These are phyloP conservation scores for Diarsia dahlii DNA, from an alignment of 2,888 invertebrate species.

Conservation along the genomic window DNA sequence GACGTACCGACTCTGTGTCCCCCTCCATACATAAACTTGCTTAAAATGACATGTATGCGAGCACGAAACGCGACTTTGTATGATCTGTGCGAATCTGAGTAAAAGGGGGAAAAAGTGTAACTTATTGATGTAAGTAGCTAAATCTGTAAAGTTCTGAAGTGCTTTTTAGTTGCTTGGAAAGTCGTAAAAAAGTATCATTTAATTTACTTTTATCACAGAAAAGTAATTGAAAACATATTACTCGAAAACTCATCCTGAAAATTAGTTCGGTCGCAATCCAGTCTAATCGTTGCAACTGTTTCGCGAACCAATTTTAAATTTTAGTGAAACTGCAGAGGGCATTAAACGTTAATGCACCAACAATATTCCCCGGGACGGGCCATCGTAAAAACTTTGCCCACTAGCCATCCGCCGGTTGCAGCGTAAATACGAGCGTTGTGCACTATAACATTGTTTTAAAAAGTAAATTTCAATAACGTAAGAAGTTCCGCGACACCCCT, in stretches of 20 bases:
- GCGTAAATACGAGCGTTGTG: constrained; percentile 75
- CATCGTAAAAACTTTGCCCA: constrained; percentile 88
- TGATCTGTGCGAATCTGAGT: constrained; percentile 53
- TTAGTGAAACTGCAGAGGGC: constrained; percentile 80
- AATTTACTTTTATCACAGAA: constrained; percentile 62
- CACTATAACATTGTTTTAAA: constrained; percentile 86
- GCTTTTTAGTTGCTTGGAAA: constrained; percentile 39
- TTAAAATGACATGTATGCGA: constrained; percentile 61
- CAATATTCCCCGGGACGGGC: constrained; percentile 83
- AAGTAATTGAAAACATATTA: constrained; percentile 62
- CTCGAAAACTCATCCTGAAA: constrained; percentile 68
- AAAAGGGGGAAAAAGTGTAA: constrained; percentile 34
- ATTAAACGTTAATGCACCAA: constrained; percentile 89
- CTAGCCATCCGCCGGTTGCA: constrained; percentile 75
- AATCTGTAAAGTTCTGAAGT: constrained; percentile 31
- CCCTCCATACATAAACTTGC: constrained; percentile 72
- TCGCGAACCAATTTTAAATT: constrained; percentile 85
- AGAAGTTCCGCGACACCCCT: constrained; percentile 79
- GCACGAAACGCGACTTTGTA: constrained; percentile 55
- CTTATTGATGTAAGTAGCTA: constrained; percentile 38
- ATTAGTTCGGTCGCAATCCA: constrained; percentile 74
- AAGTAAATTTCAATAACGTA: constrained; percentile 87
- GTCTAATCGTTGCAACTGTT: constrained; percentile 82
- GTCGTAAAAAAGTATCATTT: constrained; percentile 44
- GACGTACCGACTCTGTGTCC: constrained; percentile 73